Evolutionary conservation across 92 coral and sea anemone species (phyloP).

Genomic region (Plumapathes pennacea): DNA sequence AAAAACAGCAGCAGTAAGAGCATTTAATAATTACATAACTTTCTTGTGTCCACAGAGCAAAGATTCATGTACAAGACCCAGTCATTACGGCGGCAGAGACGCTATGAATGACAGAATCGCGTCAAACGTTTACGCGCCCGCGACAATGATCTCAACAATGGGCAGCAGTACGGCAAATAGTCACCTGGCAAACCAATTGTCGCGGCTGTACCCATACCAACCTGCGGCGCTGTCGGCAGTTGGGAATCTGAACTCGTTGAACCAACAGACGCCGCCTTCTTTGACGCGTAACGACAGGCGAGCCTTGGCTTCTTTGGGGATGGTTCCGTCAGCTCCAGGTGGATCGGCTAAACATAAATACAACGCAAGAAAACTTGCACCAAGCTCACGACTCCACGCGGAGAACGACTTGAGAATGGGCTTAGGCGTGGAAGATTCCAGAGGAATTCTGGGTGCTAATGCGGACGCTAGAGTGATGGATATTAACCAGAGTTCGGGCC

Average conservation of each 20-base stretch:
- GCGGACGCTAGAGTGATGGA: slow-evolving; percentile 58
- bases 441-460: slow-evolving; percentile 17
- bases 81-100: too few relatives aligned
- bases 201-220: slow-evolving; percentile 74
- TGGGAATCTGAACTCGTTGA: slow-evolving; percentile 54
- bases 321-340: slow-evolving; percentile 64
- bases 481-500: slow-evolving; percentile 43
- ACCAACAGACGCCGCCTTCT: slow-evolving; percentile 57
- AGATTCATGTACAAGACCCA: too few relatives aligned
- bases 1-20: too few relatives aligned
- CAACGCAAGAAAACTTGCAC: slow-evolving; percentile 65
- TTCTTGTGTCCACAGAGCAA: too few relatives aligned
- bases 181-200: too few relatives aligned
- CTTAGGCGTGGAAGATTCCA: slow-evolving; percentile 32
- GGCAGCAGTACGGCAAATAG: too few relatives aligned
- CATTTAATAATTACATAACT: too few relatives aligned
- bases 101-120: too few relatives aligned
- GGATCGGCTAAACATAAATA: slow-evolving; percentile 67
- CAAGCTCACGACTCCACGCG: slow-evolving; percentile 42
- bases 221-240: slow-evolving; percentile 60
- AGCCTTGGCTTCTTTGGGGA: slow-evolving; percentile 73
- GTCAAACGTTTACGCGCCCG: too few relatives aligned
- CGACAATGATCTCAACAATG: too few relatives aligned
- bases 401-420: slow-evolving; percentile 72
- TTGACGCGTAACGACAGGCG: slow-evolving; percentile 79